Base-by-base conservation (phyloP, 2,797 vertebrate genomes). In the Gastrophryne carolinensis region DNA sequence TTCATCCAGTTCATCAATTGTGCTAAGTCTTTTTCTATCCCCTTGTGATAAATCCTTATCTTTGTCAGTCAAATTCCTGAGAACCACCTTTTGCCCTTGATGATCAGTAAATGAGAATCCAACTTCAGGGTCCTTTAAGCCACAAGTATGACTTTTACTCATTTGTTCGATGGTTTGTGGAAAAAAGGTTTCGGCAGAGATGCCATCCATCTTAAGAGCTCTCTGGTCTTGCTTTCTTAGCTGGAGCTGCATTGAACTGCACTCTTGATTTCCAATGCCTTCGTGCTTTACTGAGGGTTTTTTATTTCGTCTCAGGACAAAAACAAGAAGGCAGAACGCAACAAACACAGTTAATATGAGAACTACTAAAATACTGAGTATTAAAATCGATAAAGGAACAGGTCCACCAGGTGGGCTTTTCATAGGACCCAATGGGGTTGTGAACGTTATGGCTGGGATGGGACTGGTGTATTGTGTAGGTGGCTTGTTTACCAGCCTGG, bases 81-180 rank as follows among this genome's bases (percentile, higher is more conserved):
- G 86, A 81, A 95, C 92, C 73, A 96, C 92, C 85, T 97, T 98
- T 84, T 98, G 95, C 82, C 95, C 92, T 19, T 94, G 95, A 0
- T 96, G 94, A 81, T 98, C 97, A 0, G 92, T 88, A 69, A 96
- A 98, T 37, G 93, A 92, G 85, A 94, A 97, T 19, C 94, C 94
- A 0, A 92, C 91, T 68, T 99, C 98, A 3, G 93, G 89, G 81
- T 98, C 97, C 12, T 94, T 94, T n/a, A 98, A 90, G 75, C 95
- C 94, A 39, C 96, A 98, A 2, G 93, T 95, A 83, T 98, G 97
- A 85, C 91, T 97, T 88, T 98, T 99, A 84, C 94, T 96, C 83
- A 99, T 95, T 87, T 98, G 96, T 86, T 98, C 97, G n/a, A 99
- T 98, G 79, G 96, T 98, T 84, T 99, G 97, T 13, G 98, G 98